phyloP scores from a whole-genome alignment of 2,888 invertebrate species.

The Drosophila prolongata region DNA sequence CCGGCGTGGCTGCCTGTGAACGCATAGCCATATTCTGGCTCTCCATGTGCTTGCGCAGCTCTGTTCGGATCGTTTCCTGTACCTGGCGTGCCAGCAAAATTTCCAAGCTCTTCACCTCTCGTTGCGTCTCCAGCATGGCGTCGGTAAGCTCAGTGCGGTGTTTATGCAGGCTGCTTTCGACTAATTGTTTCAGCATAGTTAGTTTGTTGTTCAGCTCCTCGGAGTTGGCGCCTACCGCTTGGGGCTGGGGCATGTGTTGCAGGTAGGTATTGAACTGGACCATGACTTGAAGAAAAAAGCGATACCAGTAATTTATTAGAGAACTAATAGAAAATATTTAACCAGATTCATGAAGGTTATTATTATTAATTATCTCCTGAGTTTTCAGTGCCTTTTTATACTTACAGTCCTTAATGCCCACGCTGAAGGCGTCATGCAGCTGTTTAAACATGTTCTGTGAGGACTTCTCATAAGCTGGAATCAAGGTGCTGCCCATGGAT shows the following conservation, averaged over 20 bases:
- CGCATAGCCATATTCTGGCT: slow-evolving; percentile 88
- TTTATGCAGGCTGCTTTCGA: slow-evolving; percentile 77
- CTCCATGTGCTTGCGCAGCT: slow-evolving; percentile 85
- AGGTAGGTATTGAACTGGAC: slow-evolving; percentile 85
- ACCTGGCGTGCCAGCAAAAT: slow-evolving; percentile 80
- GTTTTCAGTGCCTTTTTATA: too few species aligned
- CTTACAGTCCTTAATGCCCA: slow-evolving; percentile 95
- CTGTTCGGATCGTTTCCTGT: slow-evolving; percentile 81
- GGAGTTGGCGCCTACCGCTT: slow-evolving; percentile 49
- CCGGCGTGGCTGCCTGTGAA: slow-evolving; percentile 91
- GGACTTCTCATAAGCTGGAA: slow-evolving; percentile 95
- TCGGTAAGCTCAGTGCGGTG: slow-evolving; percentile 82
- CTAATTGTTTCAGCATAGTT: slow-evolving; percentile 78
- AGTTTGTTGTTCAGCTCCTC: slow-evolving; percentile 82
- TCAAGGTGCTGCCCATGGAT: slow-evolving; percentile 89
- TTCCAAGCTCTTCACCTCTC: slow-evolving; percentile 83
- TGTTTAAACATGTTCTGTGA: slow-evolving; percentile 95
- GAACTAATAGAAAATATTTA: too few species aligned
- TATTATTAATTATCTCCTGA: too few species aligned
- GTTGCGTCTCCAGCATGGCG: slow-evolving; percentile 81
- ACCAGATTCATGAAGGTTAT: too few species aligned
- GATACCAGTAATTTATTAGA: background rate
- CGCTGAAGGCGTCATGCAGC: slow-evolving; percentile 93
- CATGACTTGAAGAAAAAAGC: slow-evolving; percentile 82
- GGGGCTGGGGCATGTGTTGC: slow-evolving; percentile 84